These are phyloP conservation scores for Botia kubotai DNA, from an alignment of 2,797 vertebrate genomes.

Conservation along the genomic window DNA sequence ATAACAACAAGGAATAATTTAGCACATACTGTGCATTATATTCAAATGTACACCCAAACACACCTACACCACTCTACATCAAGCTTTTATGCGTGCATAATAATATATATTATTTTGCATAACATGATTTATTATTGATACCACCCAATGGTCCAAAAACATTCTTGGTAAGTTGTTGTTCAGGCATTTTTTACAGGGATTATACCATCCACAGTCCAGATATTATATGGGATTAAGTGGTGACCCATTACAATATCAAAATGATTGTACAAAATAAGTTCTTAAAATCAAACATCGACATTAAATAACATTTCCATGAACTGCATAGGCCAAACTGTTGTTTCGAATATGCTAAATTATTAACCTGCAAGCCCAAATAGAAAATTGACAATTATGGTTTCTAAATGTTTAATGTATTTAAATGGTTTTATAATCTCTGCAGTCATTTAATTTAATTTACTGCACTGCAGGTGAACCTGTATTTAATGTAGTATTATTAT, in stretches of 20 bases:
- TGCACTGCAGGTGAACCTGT: neutral
- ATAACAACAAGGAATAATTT: constrained; percentile 80
- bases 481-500: neutral
- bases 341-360: neutral
- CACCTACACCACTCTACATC: constrained; percentile 57
- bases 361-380: neutral
- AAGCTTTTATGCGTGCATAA: neutral
- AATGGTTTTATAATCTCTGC: neutral
- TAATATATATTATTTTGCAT: neutral
- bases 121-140: constrained; percentile 3
- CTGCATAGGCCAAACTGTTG: neutral
- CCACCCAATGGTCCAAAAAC: neutral
- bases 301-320: constrained; percentile 5
- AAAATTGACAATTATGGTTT: constrained; percentile 12
- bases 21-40: constrained; percentile 74
- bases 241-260: neutral
- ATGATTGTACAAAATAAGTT: neutral
- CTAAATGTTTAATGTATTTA: constrained; percentile 31
- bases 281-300: neutral
- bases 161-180: constrained; percentile 51
- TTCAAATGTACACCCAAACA: constrained; percentile 73
- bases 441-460: constrained; percentile 1
- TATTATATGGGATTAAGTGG: neutral
- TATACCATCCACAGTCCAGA: neutral
- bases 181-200: no score